Evolutionary conservation across 2,888 invertebrate species (phyloP).

Genomic region (Incurvaria masculella): DNA sequence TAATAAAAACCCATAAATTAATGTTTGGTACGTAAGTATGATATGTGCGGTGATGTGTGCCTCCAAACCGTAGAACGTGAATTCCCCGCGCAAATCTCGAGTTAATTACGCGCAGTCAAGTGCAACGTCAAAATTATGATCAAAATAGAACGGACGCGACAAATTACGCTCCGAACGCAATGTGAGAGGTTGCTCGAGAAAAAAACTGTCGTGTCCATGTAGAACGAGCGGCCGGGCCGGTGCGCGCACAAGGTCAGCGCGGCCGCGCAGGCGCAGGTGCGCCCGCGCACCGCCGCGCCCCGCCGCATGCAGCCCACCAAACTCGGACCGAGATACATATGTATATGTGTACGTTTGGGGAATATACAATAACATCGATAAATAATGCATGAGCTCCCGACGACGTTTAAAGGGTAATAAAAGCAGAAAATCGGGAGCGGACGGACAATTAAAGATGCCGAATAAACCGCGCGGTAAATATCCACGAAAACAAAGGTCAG

Average conservation of each 20-base stretch:
- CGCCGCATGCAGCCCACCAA: no score
- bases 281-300: no score
- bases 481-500: background rate
- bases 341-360: no score
- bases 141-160: background rate
- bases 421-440: constrained; percentile 23
- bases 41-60: no score
- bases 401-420: constrained; percentile 26
- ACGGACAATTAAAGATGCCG: no score
- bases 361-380: constrained; percentile 22
- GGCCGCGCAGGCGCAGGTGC: constrained; percentile 22
- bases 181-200: background rate
- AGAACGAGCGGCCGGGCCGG: constrained; percentile 29
- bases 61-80: no score
- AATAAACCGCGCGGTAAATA: background rate
- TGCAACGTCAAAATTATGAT: background rate
- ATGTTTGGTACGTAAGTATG: no score
- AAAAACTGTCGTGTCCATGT: constrained; percentile 32
- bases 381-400: constrained; percentile 28
- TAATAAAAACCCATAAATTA: no score
- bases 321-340: no score
- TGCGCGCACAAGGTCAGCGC: constrained; percentile 32
- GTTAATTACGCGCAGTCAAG: no score
- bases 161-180: background rate
- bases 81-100: no score